Evolutionary conservation across 1,140 invertebrate genomes (phyloP), one percentile per base, ranked within the genome.

Genomic region (Aphelinus atriplicis): DNA sequence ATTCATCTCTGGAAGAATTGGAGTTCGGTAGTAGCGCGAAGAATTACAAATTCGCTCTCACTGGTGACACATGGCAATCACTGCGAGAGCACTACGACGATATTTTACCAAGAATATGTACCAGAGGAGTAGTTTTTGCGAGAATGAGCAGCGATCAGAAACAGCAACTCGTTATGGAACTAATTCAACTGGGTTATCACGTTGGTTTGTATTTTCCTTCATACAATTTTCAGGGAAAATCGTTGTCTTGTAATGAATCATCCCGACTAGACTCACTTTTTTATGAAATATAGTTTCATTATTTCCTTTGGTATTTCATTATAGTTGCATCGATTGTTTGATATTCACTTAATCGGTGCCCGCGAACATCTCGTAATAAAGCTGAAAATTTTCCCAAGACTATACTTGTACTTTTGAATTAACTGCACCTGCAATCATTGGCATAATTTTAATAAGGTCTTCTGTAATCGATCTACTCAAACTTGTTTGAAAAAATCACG

Each of bases 81-180:
- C 82, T 98, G 0, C 90, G 91, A 3, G 90, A 93, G 73, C 87
- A 94, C 81, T 95, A 94, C 85, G 92, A 94, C 0, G 88, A 94
- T 48, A 84, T 95, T 57, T 81, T 98, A 10, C 90, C 91, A 1
- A 90, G 89, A 60, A 90, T 97, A 70, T 90, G 95, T 3, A 91
- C 93, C 0, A 91, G 92, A 64, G 95, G 95, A 1, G 94, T 94
- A 0, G 95, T 99, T 71, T 99, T 98, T 89, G 97, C 98, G 0
- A 89, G 98, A 69, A 99, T 99, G 98, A 93, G 94, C 1, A 96
- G 97, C 2, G 96, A 98, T 78, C 97, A 99, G 87, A 99, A 99
- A 83, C 95, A 96, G 80, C 94, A 98, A 79, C 89, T 99, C 0
- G 91, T 99, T 1, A 90, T 97, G 75, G 92, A 95, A 63, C 90